Conservation (phyloP, 2,797 vertebrate species). For the Acanthiza pusilla region DNA sequence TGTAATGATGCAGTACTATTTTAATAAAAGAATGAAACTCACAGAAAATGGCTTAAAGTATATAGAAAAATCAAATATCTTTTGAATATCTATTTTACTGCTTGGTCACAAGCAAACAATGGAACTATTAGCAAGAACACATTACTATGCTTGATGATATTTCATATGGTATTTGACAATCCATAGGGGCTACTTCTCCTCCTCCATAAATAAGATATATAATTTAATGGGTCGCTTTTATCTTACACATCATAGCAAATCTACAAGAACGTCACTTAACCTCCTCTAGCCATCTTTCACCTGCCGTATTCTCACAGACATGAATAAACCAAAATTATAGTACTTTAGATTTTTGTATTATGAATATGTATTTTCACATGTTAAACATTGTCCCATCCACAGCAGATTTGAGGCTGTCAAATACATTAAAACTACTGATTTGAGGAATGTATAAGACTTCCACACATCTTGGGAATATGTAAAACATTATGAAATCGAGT, state of each 20-base stretch:
- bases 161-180: conserved; percentile 73
- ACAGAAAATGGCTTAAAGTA: conserved; percentile 4
- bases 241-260: conserved; percentile 70
- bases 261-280: conserved; percentile 70
- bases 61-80: not conserved
- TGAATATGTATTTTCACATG: conserved; percentile 57
- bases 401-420: conserved; percentile 39
- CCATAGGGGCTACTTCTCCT: conserved; percentile 66
- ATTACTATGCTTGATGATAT: conserved; percentile 53
- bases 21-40: not conserved
- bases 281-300: conserved; percentile 67
- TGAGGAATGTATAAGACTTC: conserved; percentile 5
- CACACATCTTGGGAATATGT: conserved; percentile 34
- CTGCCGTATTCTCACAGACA: conserved; percentile 33
- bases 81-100: conserved; percentile 38
- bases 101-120: conserved; percentile 42
- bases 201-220: conserved; percentile 74
- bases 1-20: not conserved
- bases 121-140: conserved; percentile 66
- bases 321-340: conserved; percentile 58
- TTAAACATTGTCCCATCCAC: conserved; percentile 39
- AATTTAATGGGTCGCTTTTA: conserved; percentile 73
- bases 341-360: conserved; percentile 47
- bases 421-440: conserved; percentile 44
- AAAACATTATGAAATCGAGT: conserved; percentile 57